A percentile compares a stretch with the other conserved stretches of the same genome.
Conservation (phyloP, 2,797 vertebrate genomes). For the Hydrophis major region DNA sequence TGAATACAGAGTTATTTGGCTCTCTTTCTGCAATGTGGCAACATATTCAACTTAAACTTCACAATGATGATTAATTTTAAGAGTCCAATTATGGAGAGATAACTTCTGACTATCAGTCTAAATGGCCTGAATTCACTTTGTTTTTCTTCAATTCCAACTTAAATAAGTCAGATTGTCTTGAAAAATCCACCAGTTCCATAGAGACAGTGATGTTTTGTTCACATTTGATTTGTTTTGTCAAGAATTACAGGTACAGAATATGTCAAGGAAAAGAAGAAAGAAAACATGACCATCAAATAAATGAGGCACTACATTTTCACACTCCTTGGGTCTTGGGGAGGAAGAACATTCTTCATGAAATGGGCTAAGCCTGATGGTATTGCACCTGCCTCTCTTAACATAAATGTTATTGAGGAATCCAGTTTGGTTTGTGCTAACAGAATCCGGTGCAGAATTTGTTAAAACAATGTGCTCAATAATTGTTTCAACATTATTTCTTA, state of each 20-base stretch:
- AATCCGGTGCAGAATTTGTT: background rate
- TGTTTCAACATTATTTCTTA: background rate
- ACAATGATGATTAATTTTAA: background rate
- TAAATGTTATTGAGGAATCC: background rate
- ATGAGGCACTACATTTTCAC: conserved; percentile 5
- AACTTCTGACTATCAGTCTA: background rate
- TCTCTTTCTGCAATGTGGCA: background rate
- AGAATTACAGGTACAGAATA: conserved; percentile 6
- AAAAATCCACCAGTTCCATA: conserved; percentile 7
- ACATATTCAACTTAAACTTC: background rate
- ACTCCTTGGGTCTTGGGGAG: background rate
- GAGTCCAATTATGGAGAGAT: background rate
- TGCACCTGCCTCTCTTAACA: background rate
- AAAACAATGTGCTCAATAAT: background rate
- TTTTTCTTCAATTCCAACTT: background rate
- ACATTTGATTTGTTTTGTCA: conserved; percentile 36
- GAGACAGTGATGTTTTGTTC: conserved; percentile 18
- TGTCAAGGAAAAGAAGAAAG: background rate
- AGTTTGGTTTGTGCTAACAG: background rate
- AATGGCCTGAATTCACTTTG: background rate
- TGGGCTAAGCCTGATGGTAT: background rate
- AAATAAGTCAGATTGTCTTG: background rate
- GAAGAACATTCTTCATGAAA: conserved; percentile 13
- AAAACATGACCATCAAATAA: background rate
- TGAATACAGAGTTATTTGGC: background rate